Evolutionary conservation across 92 coral and sea anemone species (phyloP).

Genomic region (Metridium senile): DNA sequence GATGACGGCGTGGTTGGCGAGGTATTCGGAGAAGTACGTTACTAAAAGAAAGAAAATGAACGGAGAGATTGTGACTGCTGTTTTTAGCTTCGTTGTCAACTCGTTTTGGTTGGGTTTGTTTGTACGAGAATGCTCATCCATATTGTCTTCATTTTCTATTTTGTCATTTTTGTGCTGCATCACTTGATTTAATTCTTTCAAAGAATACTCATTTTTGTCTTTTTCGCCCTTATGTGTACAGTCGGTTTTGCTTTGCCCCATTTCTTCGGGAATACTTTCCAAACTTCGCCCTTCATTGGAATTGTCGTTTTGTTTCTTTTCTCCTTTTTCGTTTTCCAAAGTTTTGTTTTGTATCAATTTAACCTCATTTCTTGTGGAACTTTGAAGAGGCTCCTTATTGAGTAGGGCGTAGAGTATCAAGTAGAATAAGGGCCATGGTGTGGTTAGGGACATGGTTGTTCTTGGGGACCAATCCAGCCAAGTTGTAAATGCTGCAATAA

Average conservation of each 20-base stretch:
- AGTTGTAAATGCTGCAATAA: constrained; percentile 54
- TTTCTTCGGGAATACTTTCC: too few relatives aligned
- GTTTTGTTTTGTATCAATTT: not conserved
- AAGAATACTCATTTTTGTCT: too few relatives aligned
- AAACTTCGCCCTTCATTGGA: not conserved
- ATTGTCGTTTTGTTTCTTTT: not conserved
- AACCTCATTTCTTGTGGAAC: not conserved
- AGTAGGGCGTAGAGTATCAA: constrained; percentile 49
- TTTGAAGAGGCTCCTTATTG: constrained; percentile 48
- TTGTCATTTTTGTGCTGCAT: too few relatives aligned
- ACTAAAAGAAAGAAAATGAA: constrained; percentile 68
- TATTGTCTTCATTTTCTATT: too few relatives aligned
- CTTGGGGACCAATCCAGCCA: constrained; percentile 67
- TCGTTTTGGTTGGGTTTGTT: too few relatives aligned
- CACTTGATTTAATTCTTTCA: too few relatives aligned
- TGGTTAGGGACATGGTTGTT: constrained; percentile 47
- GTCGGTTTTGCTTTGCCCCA: too few relatives aligned
- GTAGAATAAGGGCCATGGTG: constrained; percentile 65
- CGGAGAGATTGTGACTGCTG: constrained; percentile 63
- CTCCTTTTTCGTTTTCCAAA: not conserved
- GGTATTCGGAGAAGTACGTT: constrained; percentile 80
- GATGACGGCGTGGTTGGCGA: constrained; percentile 80
- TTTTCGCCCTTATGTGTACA: too few relatives aligned
- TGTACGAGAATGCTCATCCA: too few relatives aligned
- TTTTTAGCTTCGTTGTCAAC: constrained; percentile 31